Evolutionary conservation across 1,140 invertebrate genomes (phyloP), one percentile per base, ranked within the genome.

Genomic region (Phortica variegata): DNA sequence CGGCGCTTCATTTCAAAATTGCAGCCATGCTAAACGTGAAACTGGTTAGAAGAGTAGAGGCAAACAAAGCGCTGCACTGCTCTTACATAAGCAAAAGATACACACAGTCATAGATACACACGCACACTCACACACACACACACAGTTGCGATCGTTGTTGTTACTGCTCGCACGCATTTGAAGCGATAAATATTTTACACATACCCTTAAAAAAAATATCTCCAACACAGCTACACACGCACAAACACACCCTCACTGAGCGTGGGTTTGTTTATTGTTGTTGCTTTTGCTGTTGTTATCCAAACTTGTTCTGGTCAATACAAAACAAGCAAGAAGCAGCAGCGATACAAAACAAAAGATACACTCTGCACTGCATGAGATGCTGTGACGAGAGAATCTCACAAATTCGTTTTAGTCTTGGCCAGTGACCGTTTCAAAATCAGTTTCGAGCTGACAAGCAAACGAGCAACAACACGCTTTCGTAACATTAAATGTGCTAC

Each of bases 391-490:
- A 38, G 61, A 69, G 60, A 68, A 69, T 68, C 63, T 68, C 63
- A 68, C 54, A 66, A 53, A 68, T 68, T 69, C 65, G 63, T 68
- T 68, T 68, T 68, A 68, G 63, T 69, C 63, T 69, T 56, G 56
- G 38, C 44, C 56, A 56, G 40, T 71, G 66, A 69, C 71, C 66
- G 59, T 71, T 73, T 69, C 70, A 62, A 73, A 74, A 74, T 74
- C 71, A 74, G 71, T 74, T 73, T 69, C 63, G 56, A 63, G 57
- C 63, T 71, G 71, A 68, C 71, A 68, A 68, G 56, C 71, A 60
- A 71, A 58, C 71, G 58, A 71, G 66, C 59, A 68, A 60, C 63
- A 71, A 55, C 60, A 65, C 38, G 23, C 5, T 26, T 26, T n/a
- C 38, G 20, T 41, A 52, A 31, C 41, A 51, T 7, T 3, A 34